These are phyloP conservation scores for Erpornis zantholeuca DNA, from an alignment of 2,113 vertebrate genomes.

Conservation along the genomic window DNA sequence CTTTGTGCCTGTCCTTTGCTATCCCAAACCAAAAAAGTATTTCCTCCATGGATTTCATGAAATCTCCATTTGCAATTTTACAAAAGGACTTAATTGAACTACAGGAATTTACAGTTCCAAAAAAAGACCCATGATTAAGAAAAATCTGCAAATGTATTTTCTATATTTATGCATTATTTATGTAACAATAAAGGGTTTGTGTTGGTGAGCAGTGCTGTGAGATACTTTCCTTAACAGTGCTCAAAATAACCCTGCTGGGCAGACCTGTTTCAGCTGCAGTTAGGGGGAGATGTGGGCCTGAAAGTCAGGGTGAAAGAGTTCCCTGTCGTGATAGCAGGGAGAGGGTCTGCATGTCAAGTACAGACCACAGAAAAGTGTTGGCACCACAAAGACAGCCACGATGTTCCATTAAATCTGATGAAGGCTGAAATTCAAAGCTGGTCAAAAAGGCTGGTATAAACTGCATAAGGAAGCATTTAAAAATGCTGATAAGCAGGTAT, in stretches of 20 bases:
- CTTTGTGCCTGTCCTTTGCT: neutral
- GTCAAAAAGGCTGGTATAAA: neutral
- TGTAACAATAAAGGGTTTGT: neutral
- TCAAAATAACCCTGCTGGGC: neutral
- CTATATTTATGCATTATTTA: neutral
- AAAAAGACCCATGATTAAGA: neutral
- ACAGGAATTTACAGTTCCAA: neutral
- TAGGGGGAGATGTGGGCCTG: neutral
- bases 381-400: neutral
- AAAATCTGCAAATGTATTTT: neutral
- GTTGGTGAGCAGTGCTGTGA: neutral
- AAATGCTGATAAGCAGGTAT: neutral
- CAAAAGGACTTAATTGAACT: neutral
- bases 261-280: neutral
- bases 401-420: neutral
- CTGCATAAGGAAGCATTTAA: neutral
- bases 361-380: neutral
- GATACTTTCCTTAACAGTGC: neutral
- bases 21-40: neutral
- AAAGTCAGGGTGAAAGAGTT: neutral
- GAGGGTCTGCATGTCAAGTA: neutral
- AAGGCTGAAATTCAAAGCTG: conserved; percentile 31
- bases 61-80: neutral
- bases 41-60: rapidly evolving
- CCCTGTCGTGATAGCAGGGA: rapidly evolving